Base-by-base conservation (phyloP, 2,888 invertebrate species). In the Netelia melanura region DNA sequence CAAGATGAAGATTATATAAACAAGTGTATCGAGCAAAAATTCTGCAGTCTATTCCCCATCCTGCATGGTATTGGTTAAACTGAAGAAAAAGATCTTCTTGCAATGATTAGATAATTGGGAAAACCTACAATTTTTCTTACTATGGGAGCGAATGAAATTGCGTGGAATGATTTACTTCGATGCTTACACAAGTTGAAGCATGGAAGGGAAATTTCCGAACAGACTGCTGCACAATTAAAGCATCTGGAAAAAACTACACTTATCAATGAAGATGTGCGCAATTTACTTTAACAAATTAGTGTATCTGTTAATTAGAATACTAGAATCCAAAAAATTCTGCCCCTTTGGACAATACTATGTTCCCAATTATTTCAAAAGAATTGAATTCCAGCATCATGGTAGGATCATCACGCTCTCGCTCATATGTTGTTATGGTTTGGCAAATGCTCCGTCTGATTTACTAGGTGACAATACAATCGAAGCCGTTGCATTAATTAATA, bases 61-160 rank as follows among this genome's bases (percentile, higher is more conserved):
- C 86, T 48, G 65, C 75, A 1, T 76, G 44, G 11, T 85, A 88
- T 43, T 83, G 86, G 84, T 52, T 76, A 9, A 8, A 54, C 8
- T 14, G 81, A 11, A 87, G 86, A 81, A 77, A 62, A 75, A 86
- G 17, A 88, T 80, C 14, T 87, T 2, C 87, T 88, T 80, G 85
- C 87, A 2, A 85, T 88, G 80, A 94, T 93, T 25, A 71, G 93
- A 25, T 93, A 94, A 88, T 86, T 91, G 14, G 93, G 93, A 6
- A 88, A 86, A 84, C 93, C 93, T 79, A 93, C 93, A 87, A 88
- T 90, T 87, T 88, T 93, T 91, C 77, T 93, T 88, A 91, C 93
- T 87, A 17, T 94, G 89, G 93, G 93, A 89, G 93, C 93, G 0
- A 93, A 93, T 86, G 94, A 94, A 90, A 87, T 91, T 83, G 86